Base-by-base conservation (phyloP, 2,888 invertebrate genomes). In the Agonopterix arenella region DNA sequence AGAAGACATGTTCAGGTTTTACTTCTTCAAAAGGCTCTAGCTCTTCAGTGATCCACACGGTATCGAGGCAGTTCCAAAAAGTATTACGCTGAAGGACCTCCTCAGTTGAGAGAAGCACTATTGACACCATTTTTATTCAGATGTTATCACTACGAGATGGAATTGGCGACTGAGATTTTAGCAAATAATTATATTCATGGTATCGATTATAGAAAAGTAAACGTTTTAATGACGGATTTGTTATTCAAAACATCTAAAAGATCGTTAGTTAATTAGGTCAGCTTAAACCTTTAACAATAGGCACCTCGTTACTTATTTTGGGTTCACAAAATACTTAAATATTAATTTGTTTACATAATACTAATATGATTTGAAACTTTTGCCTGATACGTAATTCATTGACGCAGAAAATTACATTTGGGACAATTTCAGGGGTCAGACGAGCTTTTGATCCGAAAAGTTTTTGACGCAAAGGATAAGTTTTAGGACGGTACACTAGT, bases 11-110 rank as follows among this genome's bases (percentile, higher is more conserved):
- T 58, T 86, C 84, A 0, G 73, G 71, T 57, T 75, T 76, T 2
- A 86, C 70, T 54, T 86, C 86, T 55, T 86, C 85, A 55, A 88
- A 88, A 0, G 88, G 85, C 61, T 88, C 88, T 68, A 89, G 51
- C 46, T 89, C 89, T 57, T 81, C 77, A 2, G 80, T 76, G 41
- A 75, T 62, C 89, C 89, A 90, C 41, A 77, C 43, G 36, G 75
- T 65, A 57, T 85, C 85, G 64, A 90, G 69, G 46, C 76, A 70
- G 54, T 73, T 69, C 90, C 89, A 90, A 62, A 75, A 85, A 48
- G 62, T 64, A 70, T 89, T 89, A 62, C 72, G 75, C 56, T 80
- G 73, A 45, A 89, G 76, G 37, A 84, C 72, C 55, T 89, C 86
- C 60, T 89, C 89, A 0, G 86, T 88, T 8, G 86, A 82, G 37